Evolutionary conservation across 2,113 vertebrate species (phyloP), one percentile per base, ranked within the genome.

Genomic region (Planiliza haematocheilus): DNA sequence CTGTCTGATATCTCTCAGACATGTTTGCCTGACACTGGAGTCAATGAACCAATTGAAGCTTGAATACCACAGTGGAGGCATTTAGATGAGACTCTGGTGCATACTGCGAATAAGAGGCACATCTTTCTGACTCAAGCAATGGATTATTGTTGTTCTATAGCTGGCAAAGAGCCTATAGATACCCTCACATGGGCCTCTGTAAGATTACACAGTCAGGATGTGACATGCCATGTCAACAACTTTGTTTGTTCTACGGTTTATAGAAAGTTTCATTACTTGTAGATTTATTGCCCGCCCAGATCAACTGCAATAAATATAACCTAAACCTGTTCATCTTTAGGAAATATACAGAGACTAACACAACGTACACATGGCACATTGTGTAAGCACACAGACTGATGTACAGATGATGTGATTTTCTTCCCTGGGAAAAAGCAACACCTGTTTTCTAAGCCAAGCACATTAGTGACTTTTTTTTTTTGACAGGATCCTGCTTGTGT

Each of bases 41-140:
- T 89, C 78, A 87, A 67, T 80, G 88, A 90, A 81, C 85, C 83
- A 53, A 86, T 87, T 81, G 74, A 86, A 74, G 79, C 75, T 88
- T 85, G 74, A 83, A 70, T 84, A 86, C 82, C 82, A 83, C 82
- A 72, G 81, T 79, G 83, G 77, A 73, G 81, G 81, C 86, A 83
- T 80, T 85, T 63, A 76, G 72, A 84, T 45, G 77, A 81, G 85
- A 71, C 80, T 73, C 43, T 41, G 77, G 71, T 79, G 74, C 86
- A 77, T 69, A 81, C 71, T 66, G 41, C 76, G 65, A 88, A 88
- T 55, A 76, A 78, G 67, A 8, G 61, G 68, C 7, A 34, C 61
- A 84, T 89, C 86, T 85, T 68, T 86, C 77, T 84, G 58, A 81
- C 79, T 86, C 21, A 67, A 75, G 81, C 70, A 79, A 88, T 88